Base-by-base conservation (phyloP, 2,797 vertebrate species). In the Characodon lateralis region DNA sequence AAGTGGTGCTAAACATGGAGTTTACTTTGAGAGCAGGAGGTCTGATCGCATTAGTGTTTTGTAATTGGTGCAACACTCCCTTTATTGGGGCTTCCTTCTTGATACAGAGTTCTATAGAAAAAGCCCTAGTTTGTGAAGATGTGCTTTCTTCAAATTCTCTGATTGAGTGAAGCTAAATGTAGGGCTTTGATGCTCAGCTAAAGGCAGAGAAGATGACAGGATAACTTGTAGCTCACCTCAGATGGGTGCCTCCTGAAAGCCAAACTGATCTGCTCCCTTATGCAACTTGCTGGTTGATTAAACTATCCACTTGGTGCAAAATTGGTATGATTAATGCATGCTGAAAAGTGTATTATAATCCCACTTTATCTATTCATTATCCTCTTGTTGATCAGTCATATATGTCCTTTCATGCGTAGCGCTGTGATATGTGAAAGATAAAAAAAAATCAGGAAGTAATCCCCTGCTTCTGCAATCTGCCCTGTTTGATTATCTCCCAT, bases 391-490 rank as follows among this genome's bases (percentile, higher is more conserved):
- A 89, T 85, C 85, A 76, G 76, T 74, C 75, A 66, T 78, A 81
- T 73, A 0, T 84, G 83, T 55, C 80, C 82, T 90, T 92, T 92
- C 73, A 82, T 75, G 72, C 74, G 61, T 43, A 53, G 68, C 68
- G 76, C 68, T 78, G 72, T 69, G 80, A 87, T 85, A 90, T 83
- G 75, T 77, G 71, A 89, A 85, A 85, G 83, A 80, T 82, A 85
- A 90, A 88, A 88, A 78, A 69, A 86, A 89, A 85, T 92, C 72
- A 87, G 58, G 77, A 74, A 12, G 39, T 91, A 89, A 91, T 90
- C 78, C 85, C 66, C 79, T 26, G 18, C 78, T 74, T 85, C 66
- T 85, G 83, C 77, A 83, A 84, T 80, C 79, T 86, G 83, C 82
- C 83, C 82, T 81, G 31, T 68, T 76, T 2, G 2, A 86, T 90